Evolutionary conservation across 2,797 vertebrate genomes (phyloP), one percentile per base, ranked within the genome.

Genomic region (Notolepis coatsorum): DNA sequence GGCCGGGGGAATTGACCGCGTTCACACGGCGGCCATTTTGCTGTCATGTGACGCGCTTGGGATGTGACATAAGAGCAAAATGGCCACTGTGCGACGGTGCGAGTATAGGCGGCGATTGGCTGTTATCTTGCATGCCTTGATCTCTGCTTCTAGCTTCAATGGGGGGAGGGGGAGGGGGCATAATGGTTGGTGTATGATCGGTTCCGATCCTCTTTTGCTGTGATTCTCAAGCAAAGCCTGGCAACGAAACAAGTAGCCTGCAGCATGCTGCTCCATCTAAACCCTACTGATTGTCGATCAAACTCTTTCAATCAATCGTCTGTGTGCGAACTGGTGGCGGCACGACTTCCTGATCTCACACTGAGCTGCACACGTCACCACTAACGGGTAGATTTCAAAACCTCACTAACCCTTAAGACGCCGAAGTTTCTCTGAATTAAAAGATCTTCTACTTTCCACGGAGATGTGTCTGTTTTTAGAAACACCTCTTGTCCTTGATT

Each of bases 111-210:
- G n/a, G n/a, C n/a, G 60, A 53, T 62, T 7, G 43, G 54, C 69
- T 9, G 6, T 13, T 31, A 66, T 28, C 62, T 70, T 82, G 88
- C 90, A 91, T 91, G 90, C 70, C 60, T 76, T 25, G 46, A 61
- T 86, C 59, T 61, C 41, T 63, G 85, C 84, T 69, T 78, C 68
- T 61, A 33, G 67, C 65, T 71, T 7, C 55, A 71, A 43, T 7
- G 31, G 42, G n/a, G 25, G 38, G n/a, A 6, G 9, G 4, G 38
- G 23, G 20, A 8, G 51, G 51, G 12, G 20, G 30, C 18, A 12
- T 20, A 27, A 7, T 4, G 23, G 35, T 23, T 6, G 7, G 6
- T n/a, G n/a, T 47, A 18, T 35, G 1, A 39, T 54, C 2, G 47
- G 0, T 55, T 47, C 12, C 2, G 0, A 27, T 17, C 28, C n/a